These are phyloP conservation scores for Atrichornis clamosus DNA, from an alignment of 2,113 vertebrate species.

Conservation along the genomic window DNA sequence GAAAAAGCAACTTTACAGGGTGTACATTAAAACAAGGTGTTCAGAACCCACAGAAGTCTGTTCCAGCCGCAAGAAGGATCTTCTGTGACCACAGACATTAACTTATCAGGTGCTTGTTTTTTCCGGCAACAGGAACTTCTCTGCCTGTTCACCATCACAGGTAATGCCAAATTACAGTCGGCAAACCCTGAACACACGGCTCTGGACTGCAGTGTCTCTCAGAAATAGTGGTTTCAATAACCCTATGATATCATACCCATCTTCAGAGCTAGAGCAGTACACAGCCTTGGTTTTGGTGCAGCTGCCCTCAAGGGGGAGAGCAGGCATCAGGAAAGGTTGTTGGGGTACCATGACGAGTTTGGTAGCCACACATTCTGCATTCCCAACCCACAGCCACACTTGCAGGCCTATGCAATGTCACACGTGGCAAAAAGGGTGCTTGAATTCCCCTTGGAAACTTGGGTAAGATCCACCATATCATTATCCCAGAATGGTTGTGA, in stretches of 20 bases:
- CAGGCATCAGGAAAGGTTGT: background rate
- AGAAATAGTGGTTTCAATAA: background rate
- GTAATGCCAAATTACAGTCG: background rate
- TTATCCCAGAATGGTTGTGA: background rate
- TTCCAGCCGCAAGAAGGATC: background rate
- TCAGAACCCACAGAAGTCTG: background rate
- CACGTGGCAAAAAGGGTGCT: background rate
- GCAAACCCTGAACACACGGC: background rate
- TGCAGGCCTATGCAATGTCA: background rate
- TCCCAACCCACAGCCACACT: background rate
- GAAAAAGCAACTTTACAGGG: background rate
- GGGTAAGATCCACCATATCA: background rate
- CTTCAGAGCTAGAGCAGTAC: background rate
- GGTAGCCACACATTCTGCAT: background rate
- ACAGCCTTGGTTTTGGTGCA: background rate
- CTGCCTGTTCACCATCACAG: accelerated
- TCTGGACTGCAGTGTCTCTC: background rate
- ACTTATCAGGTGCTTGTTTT: background rate
- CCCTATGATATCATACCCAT: background rate
- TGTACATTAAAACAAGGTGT: background rate
- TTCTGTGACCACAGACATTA: background rate
- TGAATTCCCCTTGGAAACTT: background rate
- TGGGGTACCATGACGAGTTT: background rate
- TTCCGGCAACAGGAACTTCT: background rate
- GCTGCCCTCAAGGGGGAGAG: background rate